phyloP scores from a whole-genome alignment of 2,113 vertebrate species.

The Hippocampus comes region DNA sequence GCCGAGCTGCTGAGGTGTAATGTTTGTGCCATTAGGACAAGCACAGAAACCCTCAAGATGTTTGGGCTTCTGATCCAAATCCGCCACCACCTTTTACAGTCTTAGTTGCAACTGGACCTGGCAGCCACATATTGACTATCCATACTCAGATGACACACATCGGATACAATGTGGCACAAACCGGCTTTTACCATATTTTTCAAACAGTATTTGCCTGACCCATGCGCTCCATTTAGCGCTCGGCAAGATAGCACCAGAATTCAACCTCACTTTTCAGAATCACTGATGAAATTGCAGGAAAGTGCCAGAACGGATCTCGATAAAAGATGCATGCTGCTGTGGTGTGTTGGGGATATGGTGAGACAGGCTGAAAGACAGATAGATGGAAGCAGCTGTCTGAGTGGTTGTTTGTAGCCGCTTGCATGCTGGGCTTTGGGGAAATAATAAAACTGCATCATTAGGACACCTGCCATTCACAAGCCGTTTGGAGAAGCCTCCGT shows the following conservation, averaged over 20 bases:
- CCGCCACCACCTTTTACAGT: constrained; percentile 19
- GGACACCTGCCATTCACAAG: constrained; percentile 68
- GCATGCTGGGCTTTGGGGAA: constrained; percentile 61
- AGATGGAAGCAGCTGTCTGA: constrained; percentile 69
- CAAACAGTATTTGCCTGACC: background rate
- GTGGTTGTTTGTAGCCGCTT: constrained; percentile 70
- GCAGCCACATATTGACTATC: constrained; percentile 28
- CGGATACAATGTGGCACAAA: constrained; percentile 17
- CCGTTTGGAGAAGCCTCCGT: constrained; percentile 48
- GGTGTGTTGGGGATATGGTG: constrained; percentile 51
- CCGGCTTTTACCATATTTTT: background rate
- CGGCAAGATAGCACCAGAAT: constrained; percentile 25
- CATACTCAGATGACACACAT: constrained; percentile 23
- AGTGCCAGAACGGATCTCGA: constrained; percentile 64
- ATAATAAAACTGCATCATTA: constrained; percentile 74
- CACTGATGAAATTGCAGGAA: constrained; percentile 58
- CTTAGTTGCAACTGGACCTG: constrained; percentile 18
- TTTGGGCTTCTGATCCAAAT: constrained; percentile 34
- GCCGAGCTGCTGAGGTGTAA: constrained; percentile 49
- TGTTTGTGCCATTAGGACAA: constrained; percentile 54
- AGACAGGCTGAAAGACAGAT: constrained; percentile 64
- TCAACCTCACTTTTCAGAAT: constrained; percentile 41
- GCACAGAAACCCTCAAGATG: constrained; percentile 24
- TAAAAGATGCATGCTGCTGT: constrained; percentile 59
- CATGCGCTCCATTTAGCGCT: constrained; percentile 21